Base-by-base conservation (phyloP, 2,113 vertebrate species). In the Caretta caretta region DNA sequence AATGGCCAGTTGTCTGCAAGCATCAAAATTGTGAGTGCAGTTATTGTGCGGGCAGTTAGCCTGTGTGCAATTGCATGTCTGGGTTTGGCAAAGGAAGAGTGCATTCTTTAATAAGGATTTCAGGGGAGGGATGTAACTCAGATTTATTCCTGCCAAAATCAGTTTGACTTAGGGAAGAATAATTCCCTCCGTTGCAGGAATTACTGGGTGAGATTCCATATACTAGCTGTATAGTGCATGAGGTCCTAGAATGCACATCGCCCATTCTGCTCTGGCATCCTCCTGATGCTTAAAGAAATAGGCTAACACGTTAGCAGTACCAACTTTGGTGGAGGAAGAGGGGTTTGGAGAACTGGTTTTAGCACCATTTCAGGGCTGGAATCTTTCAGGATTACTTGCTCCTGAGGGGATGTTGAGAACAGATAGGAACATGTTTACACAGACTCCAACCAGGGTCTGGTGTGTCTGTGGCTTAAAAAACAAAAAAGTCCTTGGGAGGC, bases 251-350 rank as follows among this genome's bases (percentile, higher is more conserved):
- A 5, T 62, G 27, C 6, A 27, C 31, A 31, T 57, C 3, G 25
- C 27, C 31, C 6, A 31, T 65, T 65, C 31, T 65, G 31, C 31
- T 16, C 57, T 65, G 31, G 62, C 62, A 29, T 3, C 4, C 59
- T 31, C 12, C 29, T 31, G 7, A 13, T 62, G 27, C 3, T 62
- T 17, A n/a, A 69, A 20, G 65, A n/a, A 69, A n/a, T n/a, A 9
- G 17, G 6, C 2, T 17, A 8, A 4, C 65, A 20, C 4, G 2
- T n/a, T 17, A 8, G 62, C 17, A 10, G 4, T 5, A 4, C 65
- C 19, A n/a, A 69, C 35, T n/a, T 19, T 8, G 35, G 14, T 19
- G 8, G n/a, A 17, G 35, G 35, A 69, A n/a, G 59, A 4, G 12
- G 35, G 17, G n/a, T n/a, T 17, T 35, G 2, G 16, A n/a, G 17